Evolutionary conservation across 2,113 vertebrate genomes (phyloP).

Genomic region (Dascyllus trimaculatus): DNA sequence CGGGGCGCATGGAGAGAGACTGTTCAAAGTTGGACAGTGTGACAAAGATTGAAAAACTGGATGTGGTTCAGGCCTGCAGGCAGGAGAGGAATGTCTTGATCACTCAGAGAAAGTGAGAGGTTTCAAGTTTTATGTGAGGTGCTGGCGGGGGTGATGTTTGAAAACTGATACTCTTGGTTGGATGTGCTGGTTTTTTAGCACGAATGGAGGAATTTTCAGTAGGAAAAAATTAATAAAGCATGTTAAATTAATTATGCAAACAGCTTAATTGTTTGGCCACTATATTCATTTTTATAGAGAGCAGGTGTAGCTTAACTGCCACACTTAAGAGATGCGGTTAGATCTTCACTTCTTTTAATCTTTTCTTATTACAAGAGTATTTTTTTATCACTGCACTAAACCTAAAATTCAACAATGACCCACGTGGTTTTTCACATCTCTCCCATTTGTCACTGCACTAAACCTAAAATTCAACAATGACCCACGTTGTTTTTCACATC

Average conservation of each 20-base stretch:
- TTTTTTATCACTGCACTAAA: neutral
- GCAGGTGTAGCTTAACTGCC: constrained; percentile 5
- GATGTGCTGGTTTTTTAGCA: constrained; percentile 11
- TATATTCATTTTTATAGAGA: neutral
- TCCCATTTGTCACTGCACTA: neutral
- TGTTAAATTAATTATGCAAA: neutral
- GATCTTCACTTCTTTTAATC: neutral
- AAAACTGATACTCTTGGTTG: constrained; percentile 1
- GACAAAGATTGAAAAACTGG: constrained; percentile 26
- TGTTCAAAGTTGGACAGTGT: constrained; percentile 31
- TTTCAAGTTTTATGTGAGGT: constrained; percentile 15
- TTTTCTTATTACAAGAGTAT: neutral
- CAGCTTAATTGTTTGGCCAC: neutral
- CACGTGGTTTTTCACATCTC: no score
- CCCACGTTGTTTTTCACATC: no score
- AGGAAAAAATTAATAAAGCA: neutral
- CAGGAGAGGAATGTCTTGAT: constrained; percentile 18
- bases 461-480: neutral
- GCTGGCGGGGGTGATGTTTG: constrained; percentile 8
- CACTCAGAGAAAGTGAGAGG: constrained; percentile 14
- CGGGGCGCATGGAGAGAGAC: neutral
- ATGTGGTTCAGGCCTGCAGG: constrained; percentile 18
- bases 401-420: neutral
- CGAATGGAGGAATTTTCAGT: neutral
- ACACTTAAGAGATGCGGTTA: neutral